Percentiles rank a stretch among this genome's conserved stretches.
These are phyloP conservation scores for Drosophila pseudoananassae DNA, from an alignment of 1,140 invertebrate genomes.

Conservation along the genomic window DNA sequence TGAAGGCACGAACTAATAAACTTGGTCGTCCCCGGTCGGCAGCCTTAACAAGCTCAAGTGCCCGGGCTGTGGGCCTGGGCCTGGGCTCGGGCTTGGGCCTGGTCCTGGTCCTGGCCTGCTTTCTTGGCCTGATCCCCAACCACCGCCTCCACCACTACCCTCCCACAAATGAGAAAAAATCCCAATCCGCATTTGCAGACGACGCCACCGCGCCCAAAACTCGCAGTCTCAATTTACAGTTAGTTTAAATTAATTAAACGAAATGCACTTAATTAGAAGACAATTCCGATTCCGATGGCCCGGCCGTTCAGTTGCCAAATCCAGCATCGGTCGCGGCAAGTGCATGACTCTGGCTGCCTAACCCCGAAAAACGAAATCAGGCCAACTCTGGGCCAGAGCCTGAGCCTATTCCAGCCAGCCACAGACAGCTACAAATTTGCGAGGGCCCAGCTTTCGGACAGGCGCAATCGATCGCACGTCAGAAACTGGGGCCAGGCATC, in stretches of 20 bases:
- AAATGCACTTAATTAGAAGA: conserved; percentile 81
- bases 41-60: conserved; percentile 58
- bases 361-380: conserved; percentile 74
- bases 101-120: neutral
- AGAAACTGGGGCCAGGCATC: conserved; percentile 75
- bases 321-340: conserved; percentile 46
- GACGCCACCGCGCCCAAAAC: conserved; percentile 72
- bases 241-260: conserved; percentile 83
- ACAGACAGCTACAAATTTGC: conserved; percentile 72
- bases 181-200: conserved; percentile 45
- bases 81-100: neutral
- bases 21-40: conserved; percentile 70
- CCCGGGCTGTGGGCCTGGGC: conserved; percentile 1
- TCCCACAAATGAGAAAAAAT: neutral
- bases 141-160: neutral
- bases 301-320: neutral
- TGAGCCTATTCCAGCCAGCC: conserved; percentile 1
- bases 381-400: conserved; percentile 28
- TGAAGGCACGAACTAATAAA: conserved; percentile 83
- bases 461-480: conserved; percentile 80
- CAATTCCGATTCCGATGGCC: conserved; percentile 60
- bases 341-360: conserved; percentile 78
- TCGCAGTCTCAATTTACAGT: conserved; percentile 72
- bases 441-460: conserved; percentile 56
- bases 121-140: neutral